phyloP scores from a whole-genome alignment of 1,140 invertebrate species.

The Lucilia cuprina region DNA sequence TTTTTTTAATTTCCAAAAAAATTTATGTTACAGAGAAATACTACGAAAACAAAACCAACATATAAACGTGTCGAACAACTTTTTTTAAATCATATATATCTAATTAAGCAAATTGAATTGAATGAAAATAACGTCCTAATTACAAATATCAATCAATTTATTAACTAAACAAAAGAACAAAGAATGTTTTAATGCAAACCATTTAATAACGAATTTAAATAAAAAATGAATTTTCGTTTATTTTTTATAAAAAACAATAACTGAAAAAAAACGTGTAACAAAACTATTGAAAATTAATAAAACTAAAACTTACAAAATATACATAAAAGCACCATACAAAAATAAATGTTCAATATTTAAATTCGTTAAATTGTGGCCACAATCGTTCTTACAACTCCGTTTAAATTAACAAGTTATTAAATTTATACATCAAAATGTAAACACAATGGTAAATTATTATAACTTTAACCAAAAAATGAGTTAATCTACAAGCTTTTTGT shows the following conservation, averaged over 20 bases:
- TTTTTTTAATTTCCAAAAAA: conserved; percentile 1
- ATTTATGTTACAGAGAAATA: conserved; percentile 23
- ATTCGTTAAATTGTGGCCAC: conserved; percentile 27
- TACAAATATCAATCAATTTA: conserved; percentile 6
- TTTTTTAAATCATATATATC: not conserved
- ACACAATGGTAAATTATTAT: too few relatives aligned
- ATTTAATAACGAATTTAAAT: conserved; percentile 41
- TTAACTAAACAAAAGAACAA: conserved; percentile 18
- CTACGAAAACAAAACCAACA: not conserved
- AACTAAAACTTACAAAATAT: conserved; percentile 14
- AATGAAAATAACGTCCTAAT: not conserved
- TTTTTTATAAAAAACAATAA: conserved; percentile 22
- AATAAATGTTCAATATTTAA: conserved; percentile 21
- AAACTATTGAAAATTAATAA: conserved; percentile 13
- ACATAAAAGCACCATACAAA: not conserved
- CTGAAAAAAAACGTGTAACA: conserved; percentile 14
- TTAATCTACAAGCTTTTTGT: too few relatives aligned
- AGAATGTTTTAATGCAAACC: conserved; percentile 30
- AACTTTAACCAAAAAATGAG: too few relatives aligned
- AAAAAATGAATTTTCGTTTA: not conserved
- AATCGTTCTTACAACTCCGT: not conserved
- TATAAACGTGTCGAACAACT: not conserved
- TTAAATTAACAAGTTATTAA: not conserved
- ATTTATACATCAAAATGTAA: too few relatives aligned
- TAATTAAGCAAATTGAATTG: conserved; percentile 17